These are phyloP conservation scores for Dicentrarchus labrax DNA, from an alignment of 2,113 vertebrate genomes.

Conservation along the genomic window DNA sequence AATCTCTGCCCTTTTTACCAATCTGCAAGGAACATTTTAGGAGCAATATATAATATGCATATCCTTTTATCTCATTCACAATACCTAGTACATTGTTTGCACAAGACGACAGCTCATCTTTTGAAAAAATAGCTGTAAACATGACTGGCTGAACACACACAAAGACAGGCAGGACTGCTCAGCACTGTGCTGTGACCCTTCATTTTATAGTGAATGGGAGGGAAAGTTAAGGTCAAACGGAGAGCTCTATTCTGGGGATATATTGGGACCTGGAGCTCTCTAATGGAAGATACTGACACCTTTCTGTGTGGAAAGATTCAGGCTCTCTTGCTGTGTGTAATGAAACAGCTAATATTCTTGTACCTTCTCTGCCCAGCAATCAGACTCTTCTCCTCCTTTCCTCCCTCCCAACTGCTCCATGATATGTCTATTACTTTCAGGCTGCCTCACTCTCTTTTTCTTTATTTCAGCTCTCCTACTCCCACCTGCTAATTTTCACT, in stretches of 20 bases:
- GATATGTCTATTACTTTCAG: slow-evolving; percentile 69
- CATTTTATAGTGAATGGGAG: slow-evolving; percentile 48
- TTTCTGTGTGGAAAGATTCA: slow-evolving; percentile 64
- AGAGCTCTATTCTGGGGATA: slow-evolving; percentile 48
- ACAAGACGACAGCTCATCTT: slow-evolving; percentile 1
- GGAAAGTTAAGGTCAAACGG: slow-evolving; percentile 48
- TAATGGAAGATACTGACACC: slow-evolving; percentile 74
- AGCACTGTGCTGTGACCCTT: slow-evolving; percentile 44
- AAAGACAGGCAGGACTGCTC: slow-evolving; percentile 14
- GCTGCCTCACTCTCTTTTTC: slow-evolving; percentile 53
- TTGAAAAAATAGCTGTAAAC: slow-evolving; percentile 18
- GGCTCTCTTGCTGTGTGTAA: slow-evolving; percentile 64
- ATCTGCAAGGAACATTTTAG: slow-evolving; percentile 29
- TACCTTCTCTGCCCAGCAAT: slow-evolving; percentile 53
- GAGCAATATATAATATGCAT: not conserved
- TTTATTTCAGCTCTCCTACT: slow-evolving; percentile 70
- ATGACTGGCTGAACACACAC: slow-evolving; percentile 28
- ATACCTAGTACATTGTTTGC: slow-evolving; percentile 1
- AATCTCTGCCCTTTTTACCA: slow-evolving; percentile 19
- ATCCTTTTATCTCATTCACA: slow-evolving; percentile 1
- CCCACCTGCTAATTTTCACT: slow-evolving; percentile 82
- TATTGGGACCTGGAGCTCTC: slow-evolving; percentile 68
- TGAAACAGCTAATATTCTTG: slow-evolving; percentile 77
- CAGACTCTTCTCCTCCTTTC: slow-evolving; percentile 48
- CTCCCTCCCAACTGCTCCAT: slow-evolving; percentile 26